Conservation (phyloP, 2,797 vertebrate species). For the Ctenochaetus hawaiiensis region DNA sequence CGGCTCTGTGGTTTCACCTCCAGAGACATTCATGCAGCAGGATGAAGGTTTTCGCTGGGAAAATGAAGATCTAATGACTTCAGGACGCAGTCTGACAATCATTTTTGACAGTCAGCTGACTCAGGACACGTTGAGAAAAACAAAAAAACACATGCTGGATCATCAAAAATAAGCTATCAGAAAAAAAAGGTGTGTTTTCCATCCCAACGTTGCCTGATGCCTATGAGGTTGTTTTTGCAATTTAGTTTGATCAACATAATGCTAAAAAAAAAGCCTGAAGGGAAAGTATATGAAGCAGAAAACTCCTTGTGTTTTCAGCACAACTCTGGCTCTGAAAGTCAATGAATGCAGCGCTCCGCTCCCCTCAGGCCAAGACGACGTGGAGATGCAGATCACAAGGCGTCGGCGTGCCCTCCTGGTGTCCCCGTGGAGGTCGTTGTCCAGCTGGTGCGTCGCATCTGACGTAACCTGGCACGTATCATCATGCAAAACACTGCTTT, state of each 20-base stretch:
- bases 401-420: conserved; percentile 17
- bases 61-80: conserved; percentile 35
- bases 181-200: not conserved
- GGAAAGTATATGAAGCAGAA: conserved; percentile 22
- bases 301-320: conserved; percentile 37
- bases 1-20: conserved; percentile 43
- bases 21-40: conserved; percentile 36
- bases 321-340: conserved; percentile 44
- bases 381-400: conserved; percentile 36
- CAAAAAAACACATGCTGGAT: conserved; percentile 2
- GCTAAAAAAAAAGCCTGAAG: conserved; percentile 22
- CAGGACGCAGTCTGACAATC: conserved; percentile 22
- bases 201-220: not conserved
- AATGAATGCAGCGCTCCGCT: conserved; percentile 32
- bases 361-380: conserved; percentile 32
- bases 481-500: conserved; percentile 38
- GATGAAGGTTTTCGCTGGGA: conserved; percentile 20
- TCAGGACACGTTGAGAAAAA: conserved; percentile 18
- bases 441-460: conserved; percentile 51
- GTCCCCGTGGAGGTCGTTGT: conserved; percentile 53
- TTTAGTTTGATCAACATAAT: conserved; percentile 48
- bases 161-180: conserved; percentile 10
- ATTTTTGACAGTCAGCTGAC: conserved; percentile 39
- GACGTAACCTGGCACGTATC: conserved; percentile 26
- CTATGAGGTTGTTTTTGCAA: conserved; percentile 21